phyloP scores from a whole-genome alignment of 2,113 vertebrate species.

The Cephalopholis sonnerati region DNA sequence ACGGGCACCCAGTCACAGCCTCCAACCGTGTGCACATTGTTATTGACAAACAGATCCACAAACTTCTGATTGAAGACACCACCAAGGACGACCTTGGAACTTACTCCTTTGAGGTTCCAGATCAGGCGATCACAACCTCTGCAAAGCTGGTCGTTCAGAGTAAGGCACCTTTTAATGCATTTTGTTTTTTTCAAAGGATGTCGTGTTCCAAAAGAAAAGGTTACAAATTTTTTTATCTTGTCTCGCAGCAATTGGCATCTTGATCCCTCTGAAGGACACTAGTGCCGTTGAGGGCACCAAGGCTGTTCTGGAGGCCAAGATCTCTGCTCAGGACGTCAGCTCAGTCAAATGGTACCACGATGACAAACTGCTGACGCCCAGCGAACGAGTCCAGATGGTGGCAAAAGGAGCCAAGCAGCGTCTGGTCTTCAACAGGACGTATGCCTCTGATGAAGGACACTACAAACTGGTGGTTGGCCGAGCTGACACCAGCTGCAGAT shows the following conservation, averaged over 20 bases:
- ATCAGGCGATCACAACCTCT: constrained; percentile 89
- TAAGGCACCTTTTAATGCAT: constrained; percentile 76
- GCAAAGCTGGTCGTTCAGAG: constrained; percentile 91
- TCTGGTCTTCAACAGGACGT: constrained; percentile 90
- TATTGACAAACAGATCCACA: constrained; percentile 93
- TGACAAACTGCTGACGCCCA: constrained; percentile 87
- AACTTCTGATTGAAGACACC: constrained; percentile 95
- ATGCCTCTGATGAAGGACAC: constrained; percentile 92
- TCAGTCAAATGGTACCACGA: constrained; percentile 95
- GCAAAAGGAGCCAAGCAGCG: constrained; percentile 96
- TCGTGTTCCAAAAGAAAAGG: background rate
- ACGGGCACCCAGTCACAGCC: constrained; percentile 87
- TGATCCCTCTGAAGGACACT: constrained; percentile 91
- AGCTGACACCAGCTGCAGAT: constrained; percentile 91
- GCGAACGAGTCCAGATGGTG: constrained; percentile 91
- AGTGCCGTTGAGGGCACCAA: constrained; percentile 94
- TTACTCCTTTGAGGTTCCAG: constrained; percentile 92
- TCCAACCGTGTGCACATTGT: constrained; percentile 92
- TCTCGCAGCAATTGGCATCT: constrained; percentile 89
- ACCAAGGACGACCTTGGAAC: constrained; percentile 89
- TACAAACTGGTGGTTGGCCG: constrained; percentile 92
- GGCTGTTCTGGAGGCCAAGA: constrained; percentile 95
- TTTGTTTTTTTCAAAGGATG: background rate
- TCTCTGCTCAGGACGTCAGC: constrained; percentile 93
- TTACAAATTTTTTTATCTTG: constrained; percentile 7